A percentile compares a stretch with the other conserved stretches of the same genome.
Evolutionary conservation across 2,113 vertebrate species (phyloP).

Genomic region (Scomber japonicus): DNA sequence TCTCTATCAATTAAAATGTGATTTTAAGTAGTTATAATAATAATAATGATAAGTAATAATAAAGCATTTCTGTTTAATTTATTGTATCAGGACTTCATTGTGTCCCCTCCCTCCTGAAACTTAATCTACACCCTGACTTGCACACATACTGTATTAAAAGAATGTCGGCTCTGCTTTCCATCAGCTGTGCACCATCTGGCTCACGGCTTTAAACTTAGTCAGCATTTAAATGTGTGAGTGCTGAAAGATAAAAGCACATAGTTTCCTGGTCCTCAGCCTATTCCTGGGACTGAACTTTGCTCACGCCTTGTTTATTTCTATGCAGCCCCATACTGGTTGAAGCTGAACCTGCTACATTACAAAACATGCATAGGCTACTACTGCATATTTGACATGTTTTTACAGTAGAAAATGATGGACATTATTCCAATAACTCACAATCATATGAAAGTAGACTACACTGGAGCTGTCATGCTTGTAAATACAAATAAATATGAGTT

Average conservation of each 20-base stretch:
- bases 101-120: neutral
- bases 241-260: constrained; percentile 67
- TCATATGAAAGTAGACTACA: neutral
- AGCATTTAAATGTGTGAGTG: constrained; percentile 21
- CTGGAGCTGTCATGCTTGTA: neutral
- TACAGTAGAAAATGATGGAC: neutral
- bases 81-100: neutral
- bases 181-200: constrained; percentile 20
- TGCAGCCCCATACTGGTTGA: constrained; percentile 27
- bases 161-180: neutral
- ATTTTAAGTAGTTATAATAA: neutral
- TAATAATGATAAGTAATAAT: neutral
- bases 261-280: constrained; percentile 42
- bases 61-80: neutral
- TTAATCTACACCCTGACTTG: neutral
- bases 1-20: neutral
- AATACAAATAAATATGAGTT: neutral
- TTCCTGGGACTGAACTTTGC: constrained; percentile 78
- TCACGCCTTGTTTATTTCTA: constrained; percentile 73
- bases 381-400: neutral
- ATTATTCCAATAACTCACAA: neutral
- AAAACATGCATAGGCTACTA: constrained; percentile 1
- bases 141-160: neutral
- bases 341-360: neutral
- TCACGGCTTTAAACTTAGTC: constrained; percentile 32